Evolutionary conservation across 2,888 invertebrate species (phyloP).

Genomic region (Ischnus inquisitorius): DNA sequence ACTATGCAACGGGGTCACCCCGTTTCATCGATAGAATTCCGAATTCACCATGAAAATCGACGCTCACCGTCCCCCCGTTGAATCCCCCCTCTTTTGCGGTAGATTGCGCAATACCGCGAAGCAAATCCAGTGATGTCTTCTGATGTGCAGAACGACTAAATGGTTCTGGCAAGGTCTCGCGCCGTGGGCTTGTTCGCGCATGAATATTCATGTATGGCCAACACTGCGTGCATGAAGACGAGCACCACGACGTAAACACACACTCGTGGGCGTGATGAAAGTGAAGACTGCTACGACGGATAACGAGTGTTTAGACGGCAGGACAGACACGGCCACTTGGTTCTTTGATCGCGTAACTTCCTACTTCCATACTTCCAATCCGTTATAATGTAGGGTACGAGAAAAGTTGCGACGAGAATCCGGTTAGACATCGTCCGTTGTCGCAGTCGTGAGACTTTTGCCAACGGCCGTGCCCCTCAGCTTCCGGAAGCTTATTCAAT

Average conservation of each 20-base stretch:
- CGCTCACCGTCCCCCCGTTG: neutral
- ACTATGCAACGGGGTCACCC: slow-evolving; percentile 28
- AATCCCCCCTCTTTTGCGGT: neutral
- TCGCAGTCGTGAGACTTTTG: slow-evolving; percentile 19
- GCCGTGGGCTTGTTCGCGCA: slow-evolving; percentile 1
- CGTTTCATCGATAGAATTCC: slow-evolving; percentile 4
- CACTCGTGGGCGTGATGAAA: neutral
- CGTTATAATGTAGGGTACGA: slow-evolving; percentile 28
- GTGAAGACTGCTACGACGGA: slow-evolving; percentile 24
- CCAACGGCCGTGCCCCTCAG: neutral
- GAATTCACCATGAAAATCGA: slow-evolving; percentile 12
- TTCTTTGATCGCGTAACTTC: slow-evolving; percentile 46
- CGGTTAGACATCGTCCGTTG: slow-evolving; percentile 35
- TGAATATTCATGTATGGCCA: slow-evolving; percentile 32
- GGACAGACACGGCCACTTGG: neutral
- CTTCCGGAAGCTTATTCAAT: slow-evolving; percentile 60
- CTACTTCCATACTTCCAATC: slow-evolving; percentile 47
- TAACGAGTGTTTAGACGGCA: slow-evolving; percentile 38
- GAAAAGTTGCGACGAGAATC: slow-evolving; percentile 22
- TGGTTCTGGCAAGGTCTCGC: neutral
- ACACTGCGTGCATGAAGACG: neutral
- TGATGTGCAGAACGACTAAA: neutral
- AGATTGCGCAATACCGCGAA: slow-evolving; percentile 19
- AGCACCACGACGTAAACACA: neutral
- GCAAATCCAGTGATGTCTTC: neutral